phyloP scores from a whole-genome alignment of 2,797 vertebrate species.

The Labroides dimidiatus region DNA sequence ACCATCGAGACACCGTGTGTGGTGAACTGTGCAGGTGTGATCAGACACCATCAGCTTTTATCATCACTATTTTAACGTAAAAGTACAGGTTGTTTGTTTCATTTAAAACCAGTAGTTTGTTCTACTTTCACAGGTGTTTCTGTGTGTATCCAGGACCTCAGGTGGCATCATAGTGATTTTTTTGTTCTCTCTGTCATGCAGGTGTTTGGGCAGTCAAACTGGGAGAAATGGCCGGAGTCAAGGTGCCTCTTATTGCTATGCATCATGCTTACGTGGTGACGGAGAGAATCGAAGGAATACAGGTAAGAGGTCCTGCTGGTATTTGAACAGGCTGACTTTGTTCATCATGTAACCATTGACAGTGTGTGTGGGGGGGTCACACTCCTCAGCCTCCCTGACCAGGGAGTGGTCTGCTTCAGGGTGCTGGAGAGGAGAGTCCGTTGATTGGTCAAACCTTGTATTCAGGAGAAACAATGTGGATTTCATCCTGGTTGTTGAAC shows the following conservation, averaged over 20 bases:
- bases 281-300: slow-evolving; percentile 96
- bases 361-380: too few species aligned
- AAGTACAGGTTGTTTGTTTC: too few species aligned
- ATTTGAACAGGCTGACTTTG: background rate
- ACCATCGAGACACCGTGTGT: slow-evolving; percentile 91
- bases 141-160: background rate
- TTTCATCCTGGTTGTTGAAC: too few species aligned
- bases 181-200: slow-evolving; percentile 53
- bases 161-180: background rate
- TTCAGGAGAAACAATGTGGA: too few species aligned
- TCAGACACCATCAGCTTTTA: too few species aligned
- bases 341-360: background rate
- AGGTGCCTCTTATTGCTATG: slow-evolving; percentile 93
- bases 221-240: slow-evolving; percentile 93
- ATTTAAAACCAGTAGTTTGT: too few species aligned
- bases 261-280: slow-evolving; percentile 97
- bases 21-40: slow-evolving; percentile 98
- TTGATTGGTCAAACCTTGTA: too few species aligned
- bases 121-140: background rate
- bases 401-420: too few species aligned
- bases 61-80: too few species aligned
- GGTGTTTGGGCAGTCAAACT: slow-evolving; percentile 93
- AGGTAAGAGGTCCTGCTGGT: slow-evolving; percentile 79
- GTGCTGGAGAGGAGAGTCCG: too few species aligned
- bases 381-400: too few species aligned